Evolutionary conservation across 2,888 invertebrate species (phyloP).

Genomic region (Drosophila neonasuta): DNA sequence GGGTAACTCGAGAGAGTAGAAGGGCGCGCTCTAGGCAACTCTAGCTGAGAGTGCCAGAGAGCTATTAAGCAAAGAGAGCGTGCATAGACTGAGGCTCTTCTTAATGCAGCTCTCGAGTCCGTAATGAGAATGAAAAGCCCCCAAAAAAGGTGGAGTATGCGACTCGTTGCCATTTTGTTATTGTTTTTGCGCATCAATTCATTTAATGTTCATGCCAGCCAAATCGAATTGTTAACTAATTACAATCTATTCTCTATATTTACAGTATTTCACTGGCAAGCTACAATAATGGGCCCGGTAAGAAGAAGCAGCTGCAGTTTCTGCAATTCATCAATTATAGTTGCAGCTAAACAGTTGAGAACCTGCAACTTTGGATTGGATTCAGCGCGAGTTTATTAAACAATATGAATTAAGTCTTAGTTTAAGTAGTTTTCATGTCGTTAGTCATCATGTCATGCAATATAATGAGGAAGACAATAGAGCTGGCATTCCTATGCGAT

Average conservation of each 20-base stretch:
- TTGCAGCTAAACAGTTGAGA: conserved; percentile 5
- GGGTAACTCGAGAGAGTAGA: conserved; percentile 17
- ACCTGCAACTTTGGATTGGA: conserved; percentile 5
- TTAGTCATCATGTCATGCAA: conserved; percentile 1
- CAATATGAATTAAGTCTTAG: neutral
- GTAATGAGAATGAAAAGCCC: conserved; percentile 2
- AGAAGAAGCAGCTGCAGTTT: conserved; percentile 49
- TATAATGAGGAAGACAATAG: neutral
- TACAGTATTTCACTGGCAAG: conserved; percentile 99
- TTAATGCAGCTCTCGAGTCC: conserved; percentile 14
- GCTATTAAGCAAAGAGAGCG: conserved; percentile 12
- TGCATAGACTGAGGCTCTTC: conserved; percentile 16
- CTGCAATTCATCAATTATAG: conserved; percentile 11
- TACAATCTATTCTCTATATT: conserved; percentile 80
- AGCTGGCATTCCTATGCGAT: neutral
- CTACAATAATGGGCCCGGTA: conserved; percentile 99
- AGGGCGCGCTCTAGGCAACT: conserved; percentile 9
- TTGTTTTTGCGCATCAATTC: conserved; percentile 5
- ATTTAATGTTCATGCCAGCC: neutral
- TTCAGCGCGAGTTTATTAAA: neutral
- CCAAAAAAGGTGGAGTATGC: neutral
- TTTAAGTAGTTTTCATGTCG: neutral
- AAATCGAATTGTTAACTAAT: conserved; percentile 37
- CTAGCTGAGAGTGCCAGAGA: conserved; percentile 10
- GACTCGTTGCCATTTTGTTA: conserved; percentile 4